Evolutionary conservation across 2,888 invertebrate species (phyloP), one percentile per base, ranked within the genome.

Genomic region (Tromatobia lineatoria): DNA sequence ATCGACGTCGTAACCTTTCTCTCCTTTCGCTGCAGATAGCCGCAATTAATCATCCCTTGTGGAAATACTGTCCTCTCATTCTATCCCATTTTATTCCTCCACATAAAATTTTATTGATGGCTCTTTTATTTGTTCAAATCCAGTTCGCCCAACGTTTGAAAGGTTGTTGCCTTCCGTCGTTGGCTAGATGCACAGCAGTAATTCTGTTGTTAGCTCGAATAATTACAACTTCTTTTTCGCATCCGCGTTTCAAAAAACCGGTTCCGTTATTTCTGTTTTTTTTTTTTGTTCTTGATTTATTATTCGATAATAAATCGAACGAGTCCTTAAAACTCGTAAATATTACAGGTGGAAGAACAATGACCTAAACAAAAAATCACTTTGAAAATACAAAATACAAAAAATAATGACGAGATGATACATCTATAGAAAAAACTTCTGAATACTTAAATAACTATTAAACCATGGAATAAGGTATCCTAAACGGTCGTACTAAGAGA

Each of bases 31-130:
- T 54, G 34, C 42, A 69, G 80, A 80, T 74, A 52, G 52, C 50
- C 38, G 61, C 80, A 69, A 80, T 80, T 75, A 80, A 80, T 80
- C 80, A 80, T 80, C 61, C 42, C 69, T 74, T 75, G 59, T 42
- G 57, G 29, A 52, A 18, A 75, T 73, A 61, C 75, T 69, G 61
- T 59, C 50, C 54, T n/a, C 50, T 59, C 73, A 23, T 50, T 47
- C 34, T 42, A 10, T 61, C 45, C 47, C 69, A 52, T 52, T 61
- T 52, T 20, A 18, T 52, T 42, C 38, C 25, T 50, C 34, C 47
- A 50, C 52, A 57, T 66, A 45, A 74, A 57, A 59, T 73, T 69
- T 50, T 38, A 70, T 69, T 59, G 25, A n/a, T 11, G 38, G 15
- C 18, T 52, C 13, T 54, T 42, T 73, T 34, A 20, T 64, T 57